A percentile compares a stretch with the other conserved stretches of the same genome.
Evolutionary conservation across 2,888 invertebrate species (phyloP).

Genomic region (Drosophila fungiperda): DNA sequence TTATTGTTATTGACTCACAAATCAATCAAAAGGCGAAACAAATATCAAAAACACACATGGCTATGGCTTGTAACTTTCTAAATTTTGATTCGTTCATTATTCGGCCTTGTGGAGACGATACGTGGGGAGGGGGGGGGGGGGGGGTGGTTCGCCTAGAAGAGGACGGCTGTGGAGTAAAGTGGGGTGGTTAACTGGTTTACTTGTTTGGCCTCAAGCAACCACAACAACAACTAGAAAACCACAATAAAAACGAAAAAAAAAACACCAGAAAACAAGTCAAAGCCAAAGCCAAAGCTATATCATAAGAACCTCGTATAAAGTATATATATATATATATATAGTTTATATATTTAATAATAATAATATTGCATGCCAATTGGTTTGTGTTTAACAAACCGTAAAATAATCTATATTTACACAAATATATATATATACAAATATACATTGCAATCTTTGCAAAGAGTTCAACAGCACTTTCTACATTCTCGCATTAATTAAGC

Average conservation of each 20-base stretch:
- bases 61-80: slow-evolving; percentile 8
- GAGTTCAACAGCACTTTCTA: slow-evolving; percentile 53
- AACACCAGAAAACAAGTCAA: slow-evolving; percentile 47
- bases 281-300: slow-evolving; percentile 17
- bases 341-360: background rate
- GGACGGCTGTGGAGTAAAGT: background rate
- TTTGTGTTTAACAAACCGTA: slow-evolving; percentile 29
- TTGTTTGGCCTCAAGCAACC: slow-evolving; percentile 52
- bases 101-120: slow-evolving; percentile 4
- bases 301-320: background rate
- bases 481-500: slow-evolving; percentile 59
- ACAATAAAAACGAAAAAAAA: slow-evolving; percentile 42
- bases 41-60: background rate
- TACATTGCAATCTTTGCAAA: slow-evolving; percentile 12
- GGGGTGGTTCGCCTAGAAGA: background rate
- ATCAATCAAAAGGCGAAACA: slow-evolving; percentile 3
- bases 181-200: slow-evolving; percentile 45
- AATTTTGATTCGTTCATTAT: background rate
- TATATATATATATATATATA: background rate
- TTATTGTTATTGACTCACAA: background rate
- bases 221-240: slow-evolving; percentile 43
- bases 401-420: background rate
- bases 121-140: background rate
- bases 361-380: slow-evolving; percentile 3
- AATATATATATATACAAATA: background rate